Conservation (phyloP, 2,113 vertebrate species). For the Pteronura brasiliensis region DNA sequence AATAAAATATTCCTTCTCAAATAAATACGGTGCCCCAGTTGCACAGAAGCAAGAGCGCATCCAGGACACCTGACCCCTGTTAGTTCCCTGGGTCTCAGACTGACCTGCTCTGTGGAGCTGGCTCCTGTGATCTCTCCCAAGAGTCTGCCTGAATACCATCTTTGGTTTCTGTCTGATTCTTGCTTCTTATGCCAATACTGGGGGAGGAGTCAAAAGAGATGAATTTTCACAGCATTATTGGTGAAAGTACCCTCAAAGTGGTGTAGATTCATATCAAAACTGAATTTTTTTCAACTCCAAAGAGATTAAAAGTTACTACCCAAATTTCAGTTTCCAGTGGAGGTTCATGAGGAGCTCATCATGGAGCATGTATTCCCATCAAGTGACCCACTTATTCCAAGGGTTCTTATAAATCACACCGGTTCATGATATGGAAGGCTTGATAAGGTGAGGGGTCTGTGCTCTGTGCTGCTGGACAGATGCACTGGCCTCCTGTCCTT, state of each 20-base stretch:
- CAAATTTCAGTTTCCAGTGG: background rate
- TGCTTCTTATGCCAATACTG: background rate
- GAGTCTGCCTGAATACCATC: background rate
- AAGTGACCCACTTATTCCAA: background rate
- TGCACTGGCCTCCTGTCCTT: background rate
- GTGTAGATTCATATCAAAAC: background rate
- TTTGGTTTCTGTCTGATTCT: background rate
- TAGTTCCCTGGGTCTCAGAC: background rate
- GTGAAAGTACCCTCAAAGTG: background rate
- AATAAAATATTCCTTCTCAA: background rate
- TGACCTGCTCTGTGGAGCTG: too few species aligned
- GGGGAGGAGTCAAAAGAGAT: background rate
- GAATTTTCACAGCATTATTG: background rate
- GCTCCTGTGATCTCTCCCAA: background rate
- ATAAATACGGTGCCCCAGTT: background rate
- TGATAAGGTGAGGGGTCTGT: background rate
- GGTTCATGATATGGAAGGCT: background rate
- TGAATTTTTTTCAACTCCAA: background rate
- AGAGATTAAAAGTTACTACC: background rate
- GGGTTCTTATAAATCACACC: background rate
- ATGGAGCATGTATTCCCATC: background rate
- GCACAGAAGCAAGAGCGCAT: background rate
- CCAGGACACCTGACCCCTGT: background rate
- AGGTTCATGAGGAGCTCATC: background rate
- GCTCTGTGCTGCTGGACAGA: background rate